Evolutionary conservation across 2,888 invertebrate genomes (phyloP).

Genomic region (Agrotis puta): DNA sequence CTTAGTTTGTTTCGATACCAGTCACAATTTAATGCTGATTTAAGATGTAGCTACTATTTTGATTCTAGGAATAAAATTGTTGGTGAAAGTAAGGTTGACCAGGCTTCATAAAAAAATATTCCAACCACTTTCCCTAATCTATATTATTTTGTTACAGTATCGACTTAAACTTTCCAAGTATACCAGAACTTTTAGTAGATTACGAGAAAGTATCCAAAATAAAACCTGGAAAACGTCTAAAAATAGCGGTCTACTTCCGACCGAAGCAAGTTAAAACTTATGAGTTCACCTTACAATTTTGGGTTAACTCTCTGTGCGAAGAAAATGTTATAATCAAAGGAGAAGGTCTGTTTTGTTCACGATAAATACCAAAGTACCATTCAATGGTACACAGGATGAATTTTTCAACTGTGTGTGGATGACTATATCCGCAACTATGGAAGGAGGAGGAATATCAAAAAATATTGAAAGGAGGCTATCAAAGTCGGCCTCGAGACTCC

Average conservation of each 20-base stretch:
- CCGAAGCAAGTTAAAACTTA: conserved; percentile 89
- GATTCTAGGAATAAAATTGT: too few species aligned
- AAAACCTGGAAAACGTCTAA: conserved; percentile 80
- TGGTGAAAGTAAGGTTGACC: too few species aligned
- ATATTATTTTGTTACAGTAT: conserved; percentile 81
- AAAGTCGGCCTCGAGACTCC: too few species aligned
- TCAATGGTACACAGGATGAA: too few species aligned
- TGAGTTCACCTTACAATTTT: conserved; percentile 88
- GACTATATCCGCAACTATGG: too few species aligned
- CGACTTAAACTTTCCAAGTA: conserved; percentile 86
- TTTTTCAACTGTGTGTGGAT: too few species aligned
- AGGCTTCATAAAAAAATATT: too few species aligned
- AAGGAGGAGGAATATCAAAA: too few species aligned
- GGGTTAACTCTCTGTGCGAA: conserved; percentile 89
- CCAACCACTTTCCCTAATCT: neutral
- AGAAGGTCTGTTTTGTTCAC: conserved; percentile 82
- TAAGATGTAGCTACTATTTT: too few species aligned
- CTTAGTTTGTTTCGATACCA: too few species aligned
- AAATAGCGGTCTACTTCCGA: conserved; percentile 90
- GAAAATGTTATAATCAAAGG: conserved; percentile 89
- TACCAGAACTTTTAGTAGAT: conserved; percentile 88
- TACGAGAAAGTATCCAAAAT: conserved; percentile 82
- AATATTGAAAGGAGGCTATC: too few species aligned
- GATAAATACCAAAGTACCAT: neutral
- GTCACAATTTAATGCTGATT: too few species aligned